phyloP scores from a whole-genome alignment of 2,888 invertebrate genomes.

The Nemapogon koenigi region DNA sequence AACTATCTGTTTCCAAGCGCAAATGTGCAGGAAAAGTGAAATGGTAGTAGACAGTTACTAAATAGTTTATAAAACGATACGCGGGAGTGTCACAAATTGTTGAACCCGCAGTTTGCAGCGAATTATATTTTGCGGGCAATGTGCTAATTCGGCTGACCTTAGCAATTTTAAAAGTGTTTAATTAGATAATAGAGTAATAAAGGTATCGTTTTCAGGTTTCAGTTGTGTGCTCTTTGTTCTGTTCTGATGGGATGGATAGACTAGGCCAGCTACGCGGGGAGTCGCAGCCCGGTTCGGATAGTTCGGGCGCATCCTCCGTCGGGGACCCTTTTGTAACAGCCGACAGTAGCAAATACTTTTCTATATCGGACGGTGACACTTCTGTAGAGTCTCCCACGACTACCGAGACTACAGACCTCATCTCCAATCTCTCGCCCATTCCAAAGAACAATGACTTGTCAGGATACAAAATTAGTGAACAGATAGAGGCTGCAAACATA shows the following conservation, averaged over 20 bases:
- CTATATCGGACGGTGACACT: constrained; percentile 48
- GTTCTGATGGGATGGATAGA: constrained; percentile 59
- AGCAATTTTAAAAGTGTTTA: constrained; percentile 28
- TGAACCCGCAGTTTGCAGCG: constrained; percentile 49
- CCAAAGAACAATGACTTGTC: constrained; percentile 32
- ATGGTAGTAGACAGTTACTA: too few species aligned
- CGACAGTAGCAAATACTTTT: constrained; percentile 50
- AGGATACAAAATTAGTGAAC: constrained; percentile 47
- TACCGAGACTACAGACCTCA: constrained; percentile 24
- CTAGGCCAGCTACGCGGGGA: constrained; percentile 47
- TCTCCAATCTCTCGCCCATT: constrained; percentile 43
- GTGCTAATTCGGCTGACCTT: constrained; percentile 50
- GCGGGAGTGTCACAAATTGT: constrained; percentile 48
- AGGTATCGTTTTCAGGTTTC: too few species aligned
- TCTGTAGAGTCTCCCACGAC: constrained; percentile 36
- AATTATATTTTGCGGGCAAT: constrained; percentile 55
- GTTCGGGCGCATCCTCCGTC: constrained; percentile 44
- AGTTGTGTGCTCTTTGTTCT: too few species aligned
- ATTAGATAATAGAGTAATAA: too few species aligned
- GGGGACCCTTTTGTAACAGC: constrained; percentile 48
- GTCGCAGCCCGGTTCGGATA: constrained; percentile 36
- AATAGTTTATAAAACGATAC: too few species aligned
- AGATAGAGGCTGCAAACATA: constrained; percentile 56
- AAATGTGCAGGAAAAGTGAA: too few species aligned
- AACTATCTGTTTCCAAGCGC: too few species aligned